These are phyloP conservation scores for Netelia melanura DNA, from an alignment of 2,888 invertebrate species.

Conservation along the genomic window DNA sequence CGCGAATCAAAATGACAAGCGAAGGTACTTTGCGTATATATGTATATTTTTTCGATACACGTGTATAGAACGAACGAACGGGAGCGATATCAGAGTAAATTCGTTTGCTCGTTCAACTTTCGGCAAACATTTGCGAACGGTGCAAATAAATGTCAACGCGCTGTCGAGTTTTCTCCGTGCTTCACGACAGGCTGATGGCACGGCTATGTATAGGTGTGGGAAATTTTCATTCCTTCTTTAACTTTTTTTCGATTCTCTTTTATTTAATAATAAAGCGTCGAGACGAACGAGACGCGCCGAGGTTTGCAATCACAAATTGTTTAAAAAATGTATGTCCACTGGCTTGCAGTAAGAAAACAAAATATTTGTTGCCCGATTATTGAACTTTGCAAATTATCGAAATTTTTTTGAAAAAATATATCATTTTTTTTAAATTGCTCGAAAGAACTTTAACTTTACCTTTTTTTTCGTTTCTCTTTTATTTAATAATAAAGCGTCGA, in stretches of 20 bases:
- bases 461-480: neutral
- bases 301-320: neutral
- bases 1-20: neutral
- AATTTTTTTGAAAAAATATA: too few relatives aligned
- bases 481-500: neutral
- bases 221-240: neutral
- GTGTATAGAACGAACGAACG: neutral
- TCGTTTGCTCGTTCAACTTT: conserved; percentile 29
- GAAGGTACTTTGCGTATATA: neutral
- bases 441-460: too few relatives aligned
- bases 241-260: neutral
- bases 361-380: neutral
- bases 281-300: neutral
- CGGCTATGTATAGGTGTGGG: neutral
- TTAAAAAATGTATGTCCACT: neutral
- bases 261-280: neutral
- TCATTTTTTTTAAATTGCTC: too few relatives aligned
- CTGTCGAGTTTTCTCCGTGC: conserved; percentile 22
- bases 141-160: conserved; percentile 46
- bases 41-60: neutral
- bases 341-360: too few relatives aligned
- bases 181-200: neutral
- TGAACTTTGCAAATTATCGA: neutral
- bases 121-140: conserved; percentile 50
- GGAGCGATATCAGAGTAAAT: conserved; percentile 31